Conservation (phyloP, 2,113 vertebrate species). For the Sakesphorus luctuosus region DNA sequence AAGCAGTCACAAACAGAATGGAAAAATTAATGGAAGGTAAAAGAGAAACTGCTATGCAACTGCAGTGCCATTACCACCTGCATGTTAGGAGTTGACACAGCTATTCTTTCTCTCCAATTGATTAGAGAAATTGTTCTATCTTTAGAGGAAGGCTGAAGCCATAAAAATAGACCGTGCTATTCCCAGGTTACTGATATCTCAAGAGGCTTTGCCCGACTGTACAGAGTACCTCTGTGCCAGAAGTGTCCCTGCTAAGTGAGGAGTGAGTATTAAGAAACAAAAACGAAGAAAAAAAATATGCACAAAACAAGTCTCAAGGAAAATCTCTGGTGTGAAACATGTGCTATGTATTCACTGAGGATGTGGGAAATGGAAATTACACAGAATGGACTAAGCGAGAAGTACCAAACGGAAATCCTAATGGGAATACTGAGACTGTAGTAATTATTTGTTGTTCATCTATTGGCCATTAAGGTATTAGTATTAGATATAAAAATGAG, state of each 20-base stretch:
- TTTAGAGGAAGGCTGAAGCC: background rate
- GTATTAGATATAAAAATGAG: constrained; percentile 6
- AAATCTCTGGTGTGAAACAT: background rate
- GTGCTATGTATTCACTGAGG: background rate
- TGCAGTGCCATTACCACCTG: background rate
- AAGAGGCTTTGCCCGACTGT: background rate
- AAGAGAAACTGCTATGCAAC: background rate
- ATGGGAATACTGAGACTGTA: background rate
- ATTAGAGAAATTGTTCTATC: background rate
- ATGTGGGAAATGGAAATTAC: background rate
- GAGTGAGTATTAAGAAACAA: background rate
- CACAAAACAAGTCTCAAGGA: background rate
- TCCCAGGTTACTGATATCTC: background rate
- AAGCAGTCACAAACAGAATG: background rate
- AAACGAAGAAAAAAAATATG: background rate
- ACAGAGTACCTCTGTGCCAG: background rate
- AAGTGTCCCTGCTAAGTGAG: background rate
- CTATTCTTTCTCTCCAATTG: background rate
- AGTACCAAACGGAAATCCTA: background rate
- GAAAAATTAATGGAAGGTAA: background rate
- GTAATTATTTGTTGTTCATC: background rate
- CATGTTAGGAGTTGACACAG: background rate
- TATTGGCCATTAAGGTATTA: background rate
- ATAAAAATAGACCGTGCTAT: background rate
- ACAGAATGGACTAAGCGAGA: background rate